These are phyloP conservation scores for Schizaphis graminum DNA, from an alignment of 2,888 invertebrate genomes.

Conservation along the genomic window DNA sequence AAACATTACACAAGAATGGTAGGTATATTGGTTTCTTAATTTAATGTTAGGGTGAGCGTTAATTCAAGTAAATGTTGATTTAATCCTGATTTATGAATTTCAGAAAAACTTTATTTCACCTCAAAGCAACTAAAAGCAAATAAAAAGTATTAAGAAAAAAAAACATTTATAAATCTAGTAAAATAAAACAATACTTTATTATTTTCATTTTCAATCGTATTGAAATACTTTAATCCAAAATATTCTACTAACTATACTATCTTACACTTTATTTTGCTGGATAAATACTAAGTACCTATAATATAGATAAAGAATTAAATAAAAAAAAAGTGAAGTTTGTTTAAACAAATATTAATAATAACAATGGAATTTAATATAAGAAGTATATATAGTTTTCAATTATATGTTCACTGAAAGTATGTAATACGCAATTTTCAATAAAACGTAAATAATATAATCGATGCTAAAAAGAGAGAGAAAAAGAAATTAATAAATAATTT, in stretches of 20 bases:
- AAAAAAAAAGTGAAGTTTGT: not conserved
- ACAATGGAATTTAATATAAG: not conserved
- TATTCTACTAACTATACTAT: not conserved
- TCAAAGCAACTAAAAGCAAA: slow-evolving; percentile 20
- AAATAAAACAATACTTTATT: not conserved
- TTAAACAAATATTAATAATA: not conserved
- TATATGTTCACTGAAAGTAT: not conserved
- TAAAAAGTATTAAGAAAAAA: slow-evolving; percentile 33
- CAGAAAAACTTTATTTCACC: slow-evolving; percentile 44
- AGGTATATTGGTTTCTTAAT: slow-evolving; percentile 30
- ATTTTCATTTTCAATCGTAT: not conserved
- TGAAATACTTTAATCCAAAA: not conserved
- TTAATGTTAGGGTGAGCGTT: slow-evolving; percentile 24
- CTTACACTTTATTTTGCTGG: not conserved
- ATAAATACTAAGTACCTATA: not conserved
- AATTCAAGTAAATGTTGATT: slow-evolving; percentile 36
- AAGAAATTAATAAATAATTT: not conserved
- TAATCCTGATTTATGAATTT: slow-evolving; percentile 60
- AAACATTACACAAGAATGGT: not conserved
- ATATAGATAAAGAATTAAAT: not conserved
- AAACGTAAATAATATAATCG: not conserved
- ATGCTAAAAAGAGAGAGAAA: not conserved
- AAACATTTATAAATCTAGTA: not conserved
- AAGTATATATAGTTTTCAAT: not conserved
- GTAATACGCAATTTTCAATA: not conserved